Percentiles rank a stretch among this genome's conserved stretches.
These are phyloP conservation scores for Monopterus albus DNA, from an alignment of 2,113 vertebrate genomes.

Conservation along the genomic window DNA sequence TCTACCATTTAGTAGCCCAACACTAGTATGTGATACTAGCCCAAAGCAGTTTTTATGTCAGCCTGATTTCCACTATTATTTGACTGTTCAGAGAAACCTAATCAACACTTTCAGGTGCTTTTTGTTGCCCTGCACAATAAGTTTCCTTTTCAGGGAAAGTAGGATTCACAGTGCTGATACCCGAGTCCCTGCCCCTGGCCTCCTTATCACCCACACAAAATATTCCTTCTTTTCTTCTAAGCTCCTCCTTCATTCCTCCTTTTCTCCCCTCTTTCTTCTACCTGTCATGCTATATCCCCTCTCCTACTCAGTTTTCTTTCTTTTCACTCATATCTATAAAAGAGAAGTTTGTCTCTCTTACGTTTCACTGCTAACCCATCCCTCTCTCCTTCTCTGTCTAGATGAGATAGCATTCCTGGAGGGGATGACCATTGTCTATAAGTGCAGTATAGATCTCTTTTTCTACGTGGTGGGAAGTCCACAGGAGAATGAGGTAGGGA, in stretches of 20 bases:
- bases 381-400: slow-evolving; percentile 45
- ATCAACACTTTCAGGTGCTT: not conserved
- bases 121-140: not conserved
- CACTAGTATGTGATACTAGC: not conserved
- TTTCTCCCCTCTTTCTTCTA: slow-evolving; percentile 26
- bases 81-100: not conserved
- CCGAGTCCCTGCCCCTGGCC: slow-evolving; percentile 39
- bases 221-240: slow-evolving; percentile 51
- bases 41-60: slow-evolving; percentile 1
- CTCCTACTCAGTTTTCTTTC: no score
- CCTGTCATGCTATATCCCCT: slow-evolving; percentile 20
- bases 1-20: not conserved
- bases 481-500: slow-evolving; percentile 88
- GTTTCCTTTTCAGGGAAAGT: not conserved
- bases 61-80: not conserved
- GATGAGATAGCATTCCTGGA: slow-evolving; percentile 88
- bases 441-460: slow-evolving; percentile 86
- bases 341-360: not conserved
- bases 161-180: slow-evolving; percentile 37
- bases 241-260: slow-evolving; percentile 54
- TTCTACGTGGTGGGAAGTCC: slow-evolving; percentile 88
- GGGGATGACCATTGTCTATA: slow-evolving; percentile 88
- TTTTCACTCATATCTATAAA: not conserved
- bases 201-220: slow-evolving; percentile 16
- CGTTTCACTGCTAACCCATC: not conserved